These are phyloP conservation scores for Mesochorus sp. DNA, from an alignment of 2,888 invertebrate genomes.

Conservation along the genomic window DNA sequence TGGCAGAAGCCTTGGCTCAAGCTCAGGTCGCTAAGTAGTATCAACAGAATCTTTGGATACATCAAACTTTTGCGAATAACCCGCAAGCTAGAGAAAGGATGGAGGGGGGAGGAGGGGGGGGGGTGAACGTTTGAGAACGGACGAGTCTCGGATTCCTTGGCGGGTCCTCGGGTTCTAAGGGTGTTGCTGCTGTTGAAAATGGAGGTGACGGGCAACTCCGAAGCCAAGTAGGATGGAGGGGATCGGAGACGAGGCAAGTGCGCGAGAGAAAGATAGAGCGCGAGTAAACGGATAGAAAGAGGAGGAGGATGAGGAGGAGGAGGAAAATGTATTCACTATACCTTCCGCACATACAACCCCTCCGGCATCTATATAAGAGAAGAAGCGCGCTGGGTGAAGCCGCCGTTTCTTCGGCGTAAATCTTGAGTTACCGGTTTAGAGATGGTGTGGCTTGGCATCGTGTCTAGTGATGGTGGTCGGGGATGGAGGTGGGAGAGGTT, in stretches of 20 bases:
- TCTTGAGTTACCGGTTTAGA: constrained; percentile 81
- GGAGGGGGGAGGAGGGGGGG: too few species aligned
- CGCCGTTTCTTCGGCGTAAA: constrained; percentile 75
- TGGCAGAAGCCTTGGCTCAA: not conserved
- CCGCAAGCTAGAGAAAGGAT: not conserved
- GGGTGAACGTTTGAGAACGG: constrained; percentile 16
- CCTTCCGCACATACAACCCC: constrained; percentile 22
- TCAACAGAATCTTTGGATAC: constrained; percentile 32
- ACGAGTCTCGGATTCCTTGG: constrained; percentile 47
- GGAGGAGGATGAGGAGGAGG: too few species aligned
- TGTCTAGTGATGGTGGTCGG: constrained; percentile 47
- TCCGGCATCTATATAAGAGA: constrained; percentile 41
- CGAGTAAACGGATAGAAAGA: constrained; percentile 42
- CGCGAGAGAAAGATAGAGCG: constrained; percentile 24
- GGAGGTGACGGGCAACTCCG: constrained; percentile 52
- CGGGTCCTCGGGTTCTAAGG: constrained; percentile 51
- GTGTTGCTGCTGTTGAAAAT: constrained; percentile 33
- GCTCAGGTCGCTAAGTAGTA: constrained; percentile 7
- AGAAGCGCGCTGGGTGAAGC: constrained; percentile 27
- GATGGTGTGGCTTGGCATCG: constrained; percentile 65
- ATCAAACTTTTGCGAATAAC: constrained; percentile 41
- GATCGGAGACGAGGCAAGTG: not conserved
- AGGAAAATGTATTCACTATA: constrained; percentile 41
- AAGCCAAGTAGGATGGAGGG: constrained; percentile 29
- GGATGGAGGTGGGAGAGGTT: constrained; percentile 21